A percentile compares a stretch with the other conserved stretches of the same genome.
These are phyloP conservation scores for Holocentrus rufus DNA, from an alignment of 2,797 vertebrate species.

Conservation along the genomic window DNA sequence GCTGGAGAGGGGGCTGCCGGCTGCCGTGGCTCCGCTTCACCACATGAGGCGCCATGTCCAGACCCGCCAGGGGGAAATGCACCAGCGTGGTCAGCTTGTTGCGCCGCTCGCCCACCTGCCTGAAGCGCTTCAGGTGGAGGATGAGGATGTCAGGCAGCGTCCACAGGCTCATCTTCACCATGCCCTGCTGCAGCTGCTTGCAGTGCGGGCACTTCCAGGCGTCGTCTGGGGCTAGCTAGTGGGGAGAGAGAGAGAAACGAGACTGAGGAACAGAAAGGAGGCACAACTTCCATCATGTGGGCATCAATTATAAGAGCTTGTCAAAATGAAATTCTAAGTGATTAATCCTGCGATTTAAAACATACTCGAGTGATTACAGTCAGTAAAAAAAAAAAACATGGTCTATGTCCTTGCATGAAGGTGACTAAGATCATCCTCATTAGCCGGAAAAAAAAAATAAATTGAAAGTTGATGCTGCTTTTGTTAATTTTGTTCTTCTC, in stretches of 20 bases:
- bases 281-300: neutral
- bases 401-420: no score
- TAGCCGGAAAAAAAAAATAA: no score
- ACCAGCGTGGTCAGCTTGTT: conserved; percentile 95
- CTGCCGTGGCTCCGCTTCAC: conserved; percentile 80
- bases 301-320: neutral
- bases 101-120: conserved; percentile 86
- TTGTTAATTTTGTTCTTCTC: no score
- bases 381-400: no score
- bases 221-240: conserved; percentile 87
- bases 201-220: conserved; percentile 90
- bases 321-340: neutral
- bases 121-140: conserved; percentile 89
- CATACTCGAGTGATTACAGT: no score
- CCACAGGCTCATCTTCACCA: conserved; percentile 89
- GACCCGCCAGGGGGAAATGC: conserved; percentile 86
- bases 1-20: conserved; percentile 42
- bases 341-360: no score
- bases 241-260: neutral
- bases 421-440: no score
- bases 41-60: conserved; percentile 94
- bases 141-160: conserved; percentile 90
- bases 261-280: neutral
- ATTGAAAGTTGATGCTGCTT: no score
- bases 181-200: conserved; percentile 86